Conservation (phyloP, 2,113 vertebrate genomes). For the Cebidichthys violaceus region DNA sequence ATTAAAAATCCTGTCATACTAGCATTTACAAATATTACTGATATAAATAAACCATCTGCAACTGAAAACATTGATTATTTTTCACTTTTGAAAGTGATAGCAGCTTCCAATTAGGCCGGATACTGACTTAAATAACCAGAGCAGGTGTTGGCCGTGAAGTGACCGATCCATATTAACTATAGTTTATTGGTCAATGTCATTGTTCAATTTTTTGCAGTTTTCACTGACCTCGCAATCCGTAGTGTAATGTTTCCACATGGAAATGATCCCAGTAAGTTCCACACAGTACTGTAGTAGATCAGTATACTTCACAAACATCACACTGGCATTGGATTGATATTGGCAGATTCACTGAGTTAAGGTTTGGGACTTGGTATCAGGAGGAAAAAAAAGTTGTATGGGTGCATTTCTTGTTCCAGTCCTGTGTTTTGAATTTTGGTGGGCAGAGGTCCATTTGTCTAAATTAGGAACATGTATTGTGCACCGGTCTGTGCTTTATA, state of each 20-base stretch:
- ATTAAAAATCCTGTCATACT: neutral
- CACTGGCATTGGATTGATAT: neutral
- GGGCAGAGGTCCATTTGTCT: fast-evolving
- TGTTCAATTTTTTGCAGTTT: neutral
- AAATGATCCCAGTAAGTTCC: neutral
- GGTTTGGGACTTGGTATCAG: neutral
- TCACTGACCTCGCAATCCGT: neutral
- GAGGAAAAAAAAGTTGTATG: neutral
- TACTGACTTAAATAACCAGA: neutral
- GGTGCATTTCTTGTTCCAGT: neutral
- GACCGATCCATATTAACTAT: neutral
- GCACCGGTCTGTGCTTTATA: neutral
- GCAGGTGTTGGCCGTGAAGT: neutral
- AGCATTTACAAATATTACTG: neutral
- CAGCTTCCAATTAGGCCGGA: neutral
- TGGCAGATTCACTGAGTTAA: neutral
- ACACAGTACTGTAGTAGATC: neutral
- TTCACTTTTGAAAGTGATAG: neutral
- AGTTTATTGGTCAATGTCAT: neutral
- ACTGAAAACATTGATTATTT: neutral
- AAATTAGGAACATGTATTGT: neutral
- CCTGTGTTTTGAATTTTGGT: neutral
- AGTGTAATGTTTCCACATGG: neutral
- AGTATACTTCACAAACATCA: neutral
- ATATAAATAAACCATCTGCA: neutral